Evolutionary conservation across 2,888 invertebrate species (phyloP).

Genomic region (Plagodis pulveraria): DNA sequence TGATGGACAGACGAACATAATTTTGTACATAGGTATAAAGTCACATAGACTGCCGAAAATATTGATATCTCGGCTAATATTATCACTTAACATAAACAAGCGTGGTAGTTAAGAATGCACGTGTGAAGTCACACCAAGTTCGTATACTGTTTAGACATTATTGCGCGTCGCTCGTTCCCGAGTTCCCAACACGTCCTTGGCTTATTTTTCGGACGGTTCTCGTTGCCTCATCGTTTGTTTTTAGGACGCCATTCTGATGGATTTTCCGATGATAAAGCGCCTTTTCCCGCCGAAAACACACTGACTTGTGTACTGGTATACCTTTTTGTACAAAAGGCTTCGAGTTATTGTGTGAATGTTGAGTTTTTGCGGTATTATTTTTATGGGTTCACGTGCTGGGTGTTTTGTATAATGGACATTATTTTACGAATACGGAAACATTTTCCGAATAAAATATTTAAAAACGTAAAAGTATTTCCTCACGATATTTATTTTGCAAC

Average conservation of each 20-base stretch:
- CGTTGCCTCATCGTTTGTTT: conserved; percentile 47
- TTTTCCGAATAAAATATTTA: too few relatives aligned
- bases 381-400: conserved; percentile 22
- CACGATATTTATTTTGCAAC: not conserved
- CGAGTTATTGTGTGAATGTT: conserved; percentile 39
- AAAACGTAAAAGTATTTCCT: too few relatives aligned
- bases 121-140: not conserved
- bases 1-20: too few relatives aligned
- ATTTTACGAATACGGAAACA: conserved; percentile 9
- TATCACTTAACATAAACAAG: too few relatives aligned
- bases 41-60: too few relatives aligned
- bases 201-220: conserved; percentile 38
- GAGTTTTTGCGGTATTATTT: conserved; percentile 25
- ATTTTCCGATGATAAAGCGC: conserved; percentile 50
- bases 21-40: too few relatives aligned
- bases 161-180: not conserved
- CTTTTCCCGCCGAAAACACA: conserved; percentile 17
- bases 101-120: not conserved
- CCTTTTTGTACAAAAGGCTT: conserved; percentile 39
- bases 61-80: too few relatives aligned
- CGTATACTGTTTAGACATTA: conserved; percentile 1
- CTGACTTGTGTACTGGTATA: conserved; percentile 21
- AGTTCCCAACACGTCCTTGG: conserved; percentile 35
- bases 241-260: conserved; percentile 43
- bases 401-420: conserved; percentile 14